Base-by-base conservation (phyloP, 2,888 invertebrate species). In the Heliconius hortense region DNA sequence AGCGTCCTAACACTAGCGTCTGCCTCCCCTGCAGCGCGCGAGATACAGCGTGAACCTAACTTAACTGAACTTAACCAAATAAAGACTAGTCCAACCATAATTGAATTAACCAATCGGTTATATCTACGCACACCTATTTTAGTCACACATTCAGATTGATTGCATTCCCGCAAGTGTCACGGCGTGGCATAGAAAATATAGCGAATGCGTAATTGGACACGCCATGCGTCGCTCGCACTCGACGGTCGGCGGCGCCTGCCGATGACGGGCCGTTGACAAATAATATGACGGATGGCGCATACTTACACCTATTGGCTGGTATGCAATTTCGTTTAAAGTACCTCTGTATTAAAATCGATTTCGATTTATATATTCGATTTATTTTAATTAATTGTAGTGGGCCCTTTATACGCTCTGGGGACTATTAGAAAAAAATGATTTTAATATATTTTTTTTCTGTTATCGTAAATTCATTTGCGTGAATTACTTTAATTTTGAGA, bases 151-250 rank as follows among this genome's bases (percentile, higher is more conserved):
- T 84, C 85, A 88, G 90, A 92, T 91, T 92, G 91, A 92, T 92
- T 92, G 91, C 88, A 85, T 87, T 90, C 82, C 82, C 83, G 81
- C 84, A 84, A 84, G 86, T 90, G 89, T 89, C 90, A 90, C 87
- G 85, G 87, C 88, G 90, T 87, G 85, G 87, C 88, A 90, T 92
- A 90, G 91, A 92, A 93, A 93, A 93, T 92, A 93, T 93, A 90
- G 91, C 90, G 89, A 88, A 88, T 90, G 88, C 85, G 89, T 93
- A 92, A 93, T 93, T 93, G 92, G 92, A 90, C 87, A 88, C 86
- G 87, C 84, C 84, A 84, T 84, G 87, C 88, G 90, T 89, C 89
- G 87, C 83, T 84, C 86, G 87, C 91, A 88, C 90, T 87, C 89
- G 88, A 87, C 89, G 85, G 77, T 80, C 83, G 83, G 81, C 83